phyloP scores from a whole-genome alignment of 2,888 invertebrate genomes.

The Dicyrtoma fusca region DNA sequence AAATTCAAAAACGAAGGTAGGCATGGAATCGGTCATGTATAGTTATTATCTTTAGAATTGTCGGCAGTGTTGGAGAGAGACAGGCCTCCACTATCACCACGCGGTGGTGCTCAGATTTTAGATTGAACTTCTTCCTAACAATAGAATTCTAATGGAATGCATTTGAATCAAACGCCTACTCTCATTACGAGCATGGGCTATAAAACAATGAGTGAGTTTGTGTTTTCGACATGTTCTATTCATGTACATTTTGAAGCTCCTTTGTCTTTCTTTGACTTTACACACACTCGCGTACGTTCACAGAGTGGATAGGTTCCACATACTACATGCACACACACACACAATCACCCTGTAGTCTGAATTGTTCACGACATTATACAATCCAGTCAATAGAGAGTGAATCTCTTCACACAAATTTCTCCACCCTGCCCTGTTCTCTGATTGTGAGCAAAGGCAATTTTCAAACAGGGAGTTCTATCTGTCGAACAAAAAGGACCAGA shows the following conservation, averaged over 20 bases:
- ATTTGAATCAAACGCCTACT: slow-evolving; percentile 37
- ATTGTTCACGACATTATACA: not conserved
- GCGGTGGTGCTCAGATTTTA: slow-evolving; percentile 24
- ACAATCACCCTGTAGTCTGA: slow-evolving; percentile 2
- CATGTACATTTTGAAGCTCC: slow-evolving; percentile 37
- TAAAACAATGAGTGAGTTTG: slow-evolving; percentile 37
- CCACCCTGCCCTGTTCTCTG: too few species aligned
- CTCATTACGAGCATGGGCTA: slow-evolving; percentile 33
- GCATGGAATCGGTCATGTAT: too few species aligned
- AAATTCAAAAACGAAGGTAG: too few species aligned
- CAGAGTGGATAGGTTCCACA: not conserved
- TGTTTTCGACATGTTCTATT: slow-evolving; percentile 40
- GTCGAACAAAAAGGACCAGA: too few species aligned
- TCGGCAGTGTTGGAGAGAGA: too few species aligned
- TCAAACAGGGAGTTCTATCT: not conserved
- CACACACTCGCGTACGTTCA: slow-evolving; percentile 15
- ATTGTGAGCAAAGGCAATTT: slow-evolving; percentile 5
- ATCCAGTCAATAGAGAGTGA: not conserved
- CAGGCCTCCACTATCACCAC: not conserved
- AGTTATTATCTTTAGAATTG: too few species aligned
- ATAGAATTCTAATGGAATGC: slow-evolving; percentile 40
- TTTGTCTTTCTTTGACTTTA: slow-evolving; percentile 17
- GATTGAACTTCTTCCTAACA: slow-evolving; percentile 34
- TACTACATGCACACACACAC: not conserved
- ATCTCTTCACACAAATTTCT: not conserved